A percentile compares a stretch with the other conserved stretches of the same genome.
These are phyloP conservation scores for Semibalanus balanoides DNA, from an alignment of 1,140 invertebrate species.

Conservation along the genomic window DNA sequence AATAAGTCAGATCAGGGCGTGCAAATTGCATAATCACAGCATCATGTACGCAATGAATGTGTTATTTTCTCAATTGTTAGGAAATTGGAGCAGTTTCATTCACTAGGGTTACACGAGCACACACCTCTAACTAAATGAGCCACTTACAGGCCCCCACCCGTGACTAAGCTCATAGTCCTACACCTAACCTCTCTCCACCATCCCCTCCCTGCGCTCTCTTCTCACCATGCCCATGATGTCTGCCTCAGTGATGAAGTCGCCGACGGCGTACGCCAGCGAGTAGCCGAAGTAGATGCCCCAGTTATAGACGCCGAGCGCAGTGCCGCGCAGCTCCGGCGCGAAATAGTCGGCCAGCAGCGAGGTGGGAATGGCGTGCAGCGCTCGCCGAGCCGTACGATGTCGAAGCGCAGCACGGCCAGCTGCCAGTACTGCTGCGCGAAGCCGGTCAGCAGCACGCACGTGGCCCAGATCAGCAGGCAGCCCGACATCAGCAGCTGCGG, in stretches of 20 bases:
- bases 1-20: too few relatives aligned
- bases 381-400: slow-evolving; percentile 44
- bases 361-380: background rate
- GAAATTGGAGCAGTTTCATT: too few relatives aligned
- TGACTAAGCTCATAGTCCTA: too few relatives aligned
- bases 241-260: slow-evolving; percentile 63
- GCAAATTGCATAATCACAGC: too few relatives aligned
- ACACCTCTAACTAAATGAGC: too few relatives aligned
- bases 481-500: slow-evolving; percentile 56
- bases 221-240: slow-evolving; percentile 43
- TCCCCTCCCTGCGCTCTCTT: background rate
- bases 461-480: slow-evolving; percentile 62
- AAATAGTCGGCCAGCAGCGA: background rate
- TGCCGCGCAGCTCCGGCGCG: slow-evolving; percentile 48
- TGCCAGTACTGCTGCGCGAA: slow-evolving; percentile 80
- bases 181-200: background rate
- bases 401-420: slow-evolving; percentile 65
- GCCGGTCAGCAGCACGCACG: slow-evolving; percentile 67
- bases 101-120: too few relatives aligned
- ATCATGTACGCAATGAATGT: background rate
- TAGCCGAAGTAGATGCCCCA: slow-evolving; percentile 93
- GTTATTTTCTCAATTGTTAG: background rate
- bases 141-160: too few relatives aligned
- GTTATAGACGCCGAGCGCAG: slow-evolving; percentile 85
- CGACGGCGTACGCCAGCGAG: slow-evolving; percentile 78